Base-by-base conservation (phyloP, 2,797 vertebrate genomes). In the Cossypha heuglini region DNA sequence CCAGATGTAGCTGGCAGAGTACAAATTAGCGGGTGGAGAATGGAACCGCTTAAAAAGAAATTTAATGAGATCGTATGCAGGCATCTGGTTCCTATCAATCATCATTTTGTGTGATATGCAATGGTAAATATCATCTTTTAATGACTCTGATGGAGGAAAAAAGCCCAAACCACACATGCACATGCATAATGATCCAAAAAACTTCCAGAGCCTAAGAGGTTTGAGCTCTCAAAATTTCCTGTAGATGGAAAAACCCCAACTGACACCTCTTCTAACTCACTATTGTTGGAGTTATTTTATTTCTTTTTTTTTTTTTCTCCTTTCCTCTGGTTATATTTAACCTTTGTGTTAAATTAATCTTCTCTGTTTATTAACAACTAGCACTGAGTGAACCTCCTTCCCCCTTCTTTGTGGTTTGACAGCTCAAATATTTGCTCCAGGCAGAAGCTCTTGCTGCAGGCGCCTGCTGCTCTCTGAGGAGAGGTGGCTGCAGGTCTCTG, bases 311-410 rank as follows among this genome's bases (percentile, higher is more conserved):
- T 40, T 45, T 10, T 19, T 16, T 1, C 46, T 33, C 24, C 63
- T 86, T 81, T 73, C 48, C 88, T 85, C 54, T 90, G 82, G 79
- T 82, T 95, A 95, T 95, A 93, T 93, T 95, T 96, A 92, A 94
- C 66, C 80, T 94, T 90, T 93, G 87, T 94, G 92, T 94, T 92
- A 94, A 96, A 94, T 98, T 96, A 94, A 95, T 97, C 98, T 98
- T 98, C 97, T 96, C 35, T 90, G 87, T 97, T 93, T 95, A 94
- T 96, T 97, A 96, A 97, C 97, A 98, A 94, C 92, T 45, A 76
- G 64, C 46, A 38, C 66, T n/a, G 57, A 86, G 75, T 2, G 13
- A 91, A 59, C 29, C 80, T 94, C 46, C 10, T 84, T 77, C 43
- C 59, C 62, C 66, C 26, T 77, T 48, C 61, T 49, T 69, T 14